Base-by-base conservation (phyloP, 2,797 vertebrate genomes). In the Epinephelus awoara region DNA sequence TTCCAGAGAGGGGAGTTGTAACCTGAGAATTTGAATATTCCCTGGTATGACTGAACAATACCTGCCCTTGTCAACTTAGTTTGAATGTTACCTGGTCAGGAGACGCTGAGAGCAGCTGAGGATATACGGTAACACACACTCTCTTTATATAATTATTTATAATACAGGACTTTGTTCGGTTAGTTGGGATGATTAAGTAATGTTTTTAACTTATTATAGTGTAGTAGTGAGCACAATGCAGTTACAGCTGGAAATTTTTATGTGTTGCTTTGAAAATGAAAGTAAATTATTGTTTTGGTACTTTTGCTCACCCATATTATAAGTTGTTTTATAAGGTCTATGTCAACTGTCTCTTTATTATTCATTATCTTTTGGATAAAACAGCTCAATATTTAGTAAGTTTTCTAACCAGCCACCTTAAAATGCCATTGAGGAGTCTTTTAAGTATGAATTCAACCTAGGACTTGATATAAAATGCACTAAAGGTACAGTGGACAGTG, bases 1-100 rank as follows among this genome's bases (percentile, higher is more conserved):
- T 52, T 62, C 49, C 21, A 34, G 0, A 49, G 2, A 50, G 7
- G 12, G 23, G 34, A 15, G 42, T 4, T 58, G 34, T 75, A 47
- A 67, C 13, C 51, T 6, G 5, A 49, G 40, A 7, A 91, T 92
- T 92, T 92, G 88, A 90, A 88, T 93, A 91, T 82, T 79, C 83
- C 55, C 67, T 68, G 65, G n/a, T 59, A 46, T 18, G 50, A 18
- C 25, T 21, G 27, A 79, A 87, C 72, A 78, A 15, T 64, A 5
- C 29, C n/a, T 29, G 19, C 5, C 14, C 3, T 79, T 85, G 59
- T 84, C 73, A 40, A 67, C 14, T 13, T 58, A 55, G 29, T 80
- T 17, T 83, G 63, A 63, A 72, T 77, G 25, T 70, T 46, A 49
- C 9, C 40, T 40, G 55, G 6, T 29, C 49, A 42, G 13, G 38